Conservation (phyloP, 2,113 vertebrate genomes). For the Sebastes schlegelii region DNA sequence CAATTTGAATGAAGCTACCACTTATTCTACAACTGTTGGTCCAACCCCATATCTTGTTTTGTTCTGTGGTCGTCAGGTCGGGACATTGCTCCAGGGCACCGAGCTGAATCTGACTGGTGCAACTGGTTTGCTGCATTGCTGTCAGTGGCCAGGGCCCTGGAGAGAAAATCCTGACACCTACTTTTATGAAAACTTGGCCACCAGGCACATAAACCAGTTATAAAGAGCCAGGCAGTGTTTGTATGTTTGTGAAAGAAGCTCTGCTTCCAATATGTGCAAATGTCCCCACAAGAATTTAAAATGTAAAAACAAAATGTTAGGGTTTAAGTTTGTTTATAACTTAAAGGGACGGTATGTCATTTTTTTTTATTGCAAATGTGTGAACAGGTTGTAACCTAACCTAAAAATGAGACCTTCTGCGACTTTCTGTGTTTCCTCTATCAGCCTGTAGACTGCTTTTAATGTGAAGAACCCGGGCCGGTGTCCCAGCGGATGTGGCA, state of each 20-base stretch:
- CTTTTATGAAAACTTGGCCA: slow-evolving; percentile 30
- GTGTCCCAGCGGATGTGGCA: too few species aligned
- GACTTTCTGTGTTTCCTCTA: too few species aligned
- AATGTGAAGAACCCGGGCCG: too few species aligned
- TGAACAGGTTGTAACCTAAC: too few species aligned
- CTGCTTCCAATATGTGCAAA: background rate
- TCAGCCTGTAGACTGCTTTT: too few species aligned
- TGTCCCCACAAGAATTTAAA: background rate
- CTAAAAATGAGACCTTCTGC: too few species aligned
- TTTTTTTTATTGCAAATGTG: too few species aligned
- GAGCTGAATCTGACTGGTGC: slow-evolving; percentile 59
- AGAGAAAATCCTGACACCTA: slow-evolving; percentile 32
- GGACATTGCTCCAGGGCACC: slow-evolving; percentile 52
- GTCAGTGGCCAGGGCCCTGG: background rate
- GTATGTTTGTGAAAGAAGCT: background rate
- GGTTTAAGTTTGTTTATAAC: background rate
- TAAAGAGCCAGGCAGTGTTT: background rate
- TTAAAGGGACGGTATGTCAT: too few species aligned
- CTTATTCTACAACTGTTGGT: slow-evolving; percentile 72
- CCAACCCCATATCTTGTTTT: slow-evolving; percentile 72
- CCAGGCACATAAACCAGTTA: slow-evolving; percentile 5
- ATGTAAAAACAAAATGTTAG: background rate
- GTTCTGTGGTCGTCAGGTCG: slow-evolving; percentile 67
- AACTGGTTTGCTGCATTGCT: slow-evolving; percentile 31
- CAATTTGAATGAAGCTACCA: slow-evolving; percentile 74